phyloP scores from a whole-genome alignment of 1,140 invertebrate genomes.

The Macrobrachium rosenbergii region DNA sequence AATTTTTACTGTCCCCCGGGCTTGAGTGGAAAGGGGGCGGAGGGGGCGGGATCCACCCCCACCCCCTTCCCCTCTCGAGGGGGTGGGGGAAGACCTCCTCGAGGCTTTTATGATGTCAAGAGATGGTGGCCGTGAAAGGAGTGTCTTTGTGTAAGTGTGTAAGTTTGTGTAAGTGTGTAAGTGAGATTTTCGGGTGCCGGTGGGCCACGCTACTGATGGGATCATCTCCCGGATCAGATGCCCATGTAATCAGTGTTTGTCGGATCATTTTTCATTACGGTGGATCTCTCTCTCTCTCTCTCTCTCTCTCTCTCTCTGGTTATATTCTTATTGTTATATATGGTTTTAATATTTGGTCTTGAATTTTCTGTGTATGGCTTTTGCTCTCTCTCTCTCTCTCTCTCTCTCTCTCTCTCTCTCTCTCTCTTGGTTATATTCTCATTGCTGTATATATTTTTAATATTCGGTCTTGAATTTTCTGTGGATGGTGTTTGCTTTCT shows the following conservation, averaged over 20 bases:
- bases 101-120: neutral
- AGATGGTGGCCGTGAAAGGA: neutral
- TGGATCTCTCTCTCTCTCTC: neutral
- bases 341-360: too few species aligned
- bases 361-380: too few species aligned
- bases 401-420: slow-evolving; percentile 18
- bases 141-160: slow-evolving; percentile 21
- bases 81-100: neutral
- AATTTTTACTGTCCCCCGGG: slow-evolving; percentile 31
- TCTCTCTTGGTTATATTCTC: too few species aligned
- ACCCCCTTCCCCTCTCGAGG: neutral
- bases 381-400: slow-evolving; percentile 19
- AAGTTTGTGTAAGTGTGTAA: slow-evolving; percentile 14
- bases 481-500: slow-evolving; percentile 23
- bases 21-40: neutral
- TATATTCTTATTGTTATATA: neutral
- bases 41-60: neutral
- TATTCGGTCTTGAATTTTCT: too few species aligned
- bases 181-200: too few species aligned
- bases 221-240: too few species aligned
- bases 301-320: slow-evolving; percentile 4
- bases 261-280: neutral
- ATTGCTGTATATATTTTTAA: too few species aligned
- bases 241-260: too few species aligned
- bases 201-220: too few species aligned